phyloP scores from a whole-genome alignment of 2,113 vertebrate genomes.

The Lanius collurio region DNA sequence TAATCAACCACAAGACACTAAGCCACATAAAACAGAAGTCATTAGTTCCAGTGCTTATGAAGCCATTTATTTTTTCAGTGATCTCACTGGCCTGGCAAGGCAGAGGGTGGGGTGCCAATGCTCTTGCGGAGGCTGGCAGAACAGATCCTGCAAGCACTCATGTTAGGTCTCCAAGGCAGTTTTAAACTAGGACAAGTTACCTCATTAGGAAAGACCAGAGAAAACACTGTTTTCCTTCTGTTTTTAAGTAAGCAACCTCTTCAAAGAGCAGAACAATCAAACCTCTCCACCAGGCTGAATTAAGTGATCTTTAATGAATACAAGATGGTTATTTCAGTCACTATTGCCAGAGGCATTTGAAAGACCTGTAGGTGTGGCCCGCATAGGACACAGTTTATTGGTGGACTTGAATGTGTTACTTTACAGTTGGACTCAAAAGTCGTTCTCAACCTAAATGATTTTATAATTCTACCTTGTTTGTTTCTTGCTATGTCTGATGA shows the following conservation, averaged over 20 bases:
- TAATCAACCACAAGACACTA: conserved; percentile 36
- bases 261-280: fast-evolving
- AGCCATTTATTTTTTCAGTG: conserved; percentile 44
- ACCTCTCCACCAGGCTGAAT: background rate
- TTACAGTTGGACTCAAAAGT: background rate
- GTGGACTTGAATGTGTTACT: background rate
- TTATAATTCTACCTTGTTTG: background rate
- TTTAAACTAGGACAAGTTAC: background rate
- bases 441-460: background rate
- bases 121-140: background rate
- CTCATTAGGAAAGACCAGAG: background rate
- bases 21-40: conserved; percentile 56
- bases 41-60: conserved; percentile 25
- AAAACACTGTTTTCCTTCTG: background rate
- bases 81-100: conserved; percentile 25
- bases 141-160: fast-evolving
- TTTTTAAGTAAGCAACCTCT: background rate
- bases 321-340: background rate
- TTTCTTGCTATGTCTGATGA: background rate
- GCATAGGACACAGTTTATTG: background rate
- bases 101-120: background rate
- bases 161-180: background rate
- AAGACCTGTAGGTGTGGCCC: background rate
- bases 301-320: background rate
- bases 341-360: background rate